Percentiles rank a stretch among this genome's conserved stretches.
Evolutionary conservation across 2,113 vertebrate species (phyloP).

Genomic region (Acinonyx jubatus): DNA sequence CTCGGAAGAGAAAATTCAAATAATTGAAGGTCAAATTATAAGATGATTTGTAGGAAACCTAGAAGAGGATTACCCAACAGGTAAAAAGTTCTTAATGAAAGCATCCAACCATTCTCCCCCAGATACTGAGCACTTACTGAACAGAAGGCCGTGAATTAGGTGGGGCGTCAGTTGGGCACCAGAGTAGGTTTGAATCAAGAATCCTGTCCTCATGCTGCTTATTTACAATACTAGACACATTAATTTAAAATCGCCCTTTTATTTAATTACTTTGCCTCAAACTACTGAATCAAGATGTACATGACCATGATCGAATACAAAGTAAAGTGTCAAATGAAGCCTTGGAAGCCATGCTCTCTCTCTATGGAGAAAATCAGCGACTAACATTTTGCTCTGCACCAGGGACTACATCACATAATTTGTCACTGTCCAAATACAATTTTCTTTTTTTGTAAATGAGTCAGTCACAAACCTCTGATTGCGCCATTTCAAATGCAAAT

Average conservation of each 20-base stretch:
- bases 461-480: conserved; percentile 87
- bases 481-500: conserved; percentile 90
- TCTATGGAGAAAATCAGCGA: conserved; percentile 29
- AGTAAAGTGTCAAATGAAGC: not conserved
- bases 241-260: conserved; percentile 14
- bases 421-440: conserved; percentile 85
- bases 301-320: not conserved
- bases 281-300: not conserved
- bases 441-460: conserved; percentile 82
- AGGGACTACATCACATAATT: conserved; percentile 59
- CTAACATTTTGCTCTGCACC: conserved; percentile 61
- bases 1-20: not conserved
- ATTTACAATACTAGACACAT: not conserved
- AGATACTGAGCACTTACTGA: not conserved
- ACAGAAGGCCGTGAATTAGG: not conserved
- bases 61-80: not conserved
- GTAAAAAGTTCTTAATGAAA: not conserved
- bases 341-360: not conserved
- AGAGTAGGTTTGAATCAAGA: not conserved
- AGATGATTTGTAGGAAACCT: not conserved
- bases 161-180: too few species aligned
- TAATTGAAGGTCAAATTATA: not conserved
- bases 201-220: not conserved
- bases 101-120: not conserved
- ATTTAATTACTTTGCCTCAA: not conserved